Base-by-base conservation (phyloP, 2,888 invertebrate genomes). In the Crematogaster levior region DNA sequence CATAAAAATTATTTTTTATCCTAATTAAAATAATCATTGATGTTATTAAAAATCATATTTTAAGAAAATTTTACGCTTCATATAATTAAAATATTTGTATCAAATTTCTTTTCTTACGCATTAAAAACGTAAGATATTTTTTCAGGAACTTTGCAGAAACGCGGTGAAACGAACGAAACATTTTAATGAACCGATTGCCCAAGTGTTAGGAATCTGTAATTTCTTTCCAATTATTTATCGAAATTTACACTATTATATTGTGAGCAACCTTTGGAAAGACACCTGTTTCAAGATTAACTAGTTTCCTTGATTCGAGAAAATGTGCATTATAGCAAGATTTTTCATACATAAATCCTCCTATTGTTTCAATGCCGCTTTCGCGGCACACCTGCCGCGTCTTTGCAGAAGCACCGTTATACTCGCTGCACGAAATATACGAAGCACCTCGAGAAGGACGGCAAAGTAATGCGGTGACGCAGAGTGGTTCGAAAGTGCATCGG, bases 381-480 rank as follows among this genome's bases (percentile, higher is more conserved):
- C 51, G 81, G 72, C 60, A 83, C 89, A 87, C 86, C 86, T 88
- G 86, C 81, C 84, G 81, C 75, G 74, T 84, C 81, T 53, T 0
- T 43, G 53, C 73, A 51, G 74, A 70, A 68, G 83, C 84, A 90
- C 90, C 88, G 90, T 90, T 90, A 90, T 82, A 72, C 65, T 72
- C 66, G 48, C 63, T 86, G 81, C 84, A 80, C 82, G 86, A 89
- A 88, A 89, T 84, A 75, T 85, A 88, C 81, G 84, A 82, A 87
- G 85, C 83, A 83, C 80, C 70, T 85, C 83, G 83, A 66, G 73
- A 73, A 40, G 73, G 73, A 83, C 72, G 79, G 72, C 46, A 30
- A 66, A 30, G 65, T 72, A 68, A 73, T 34, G 70, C 53, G 82
- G 53, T 79, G 65, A 80, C 66, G 74, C 72, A 30, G 56, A 10